A percentile compares a stretch with the other conserved stretches of the same genome.
phyloP scores from a whole-genome alignment of 2,797 vertebrate genomes.

The Parambassis ranga region DNA sequence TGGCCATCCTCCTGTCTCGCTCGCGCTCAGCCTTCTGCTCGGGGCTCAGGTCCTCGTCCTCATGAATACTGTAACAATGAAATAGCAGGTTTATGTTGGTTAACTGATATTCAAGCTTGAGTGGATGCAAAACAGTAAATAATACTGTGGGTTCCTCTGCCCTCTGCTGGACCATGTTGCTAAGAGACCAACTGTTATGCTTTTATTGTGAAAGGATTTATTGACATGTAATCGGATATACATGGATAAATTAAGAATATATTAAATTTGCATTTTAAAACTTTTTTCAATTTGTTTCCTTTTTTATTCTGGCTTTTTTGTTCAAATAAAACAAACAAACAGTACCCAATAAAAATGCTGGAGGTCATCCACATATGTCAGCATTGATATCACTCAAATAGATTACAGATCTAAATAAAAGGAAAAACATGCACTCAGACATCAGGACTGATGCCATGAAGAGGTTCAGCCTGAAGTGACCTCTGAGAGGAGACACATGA shows the following conservation, averaged over 20 bases:
- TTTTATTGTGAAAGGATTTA: neutral
- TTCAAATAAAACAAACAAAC: slow-evolving; percentile 6
- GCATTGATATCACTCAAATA: slow-evolving; percentile 24
- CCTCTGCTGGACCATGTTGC: slow-evolving; percentile 64
- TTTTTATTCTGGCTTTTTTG: neutral
- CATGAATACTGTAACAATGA: slow-evolving; percentile 83
- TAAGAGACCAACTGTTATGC: neutral
- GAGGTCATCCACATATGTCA: slow-evolving; percentile 28
- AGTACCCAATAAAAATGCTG: slow-evolving; percentile 10
- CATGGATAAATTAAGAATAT: neutral
- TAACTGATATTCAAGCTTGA: neutral
- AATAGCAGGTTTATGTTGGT: neutral
- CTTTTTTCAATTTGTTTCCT: neutral
- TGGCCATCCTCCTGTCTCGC: slow-evolving; percentile 93
- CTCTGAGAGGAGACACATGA: slow-evolving; percentile 10
- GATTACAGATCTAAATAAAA: slow-evolving; percentile 41
- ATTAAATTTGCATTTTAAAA: neutral
- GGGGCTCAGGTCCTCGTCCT: slow-evolving; percentile 94
- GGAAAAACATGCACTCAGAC: slow-evolving; percentile 35
- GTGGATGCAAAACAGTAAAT: neutral
- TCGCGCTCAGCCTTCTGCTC: slow-evolving; percentile 96
- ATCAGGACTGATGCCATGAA: slow-evolving; percentile 31
- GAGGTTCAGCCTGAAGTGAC: slow-evolving; percentile 38
- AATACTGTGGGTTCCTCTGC: slow-evolving; percentile 41
- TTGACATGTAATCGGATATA: neutral